A percentile compares a stretch with the other conserved stretches of the same genome.
Conservation (phyloP, 2,888 invertebrate species). For the Actias luna region DNA sequence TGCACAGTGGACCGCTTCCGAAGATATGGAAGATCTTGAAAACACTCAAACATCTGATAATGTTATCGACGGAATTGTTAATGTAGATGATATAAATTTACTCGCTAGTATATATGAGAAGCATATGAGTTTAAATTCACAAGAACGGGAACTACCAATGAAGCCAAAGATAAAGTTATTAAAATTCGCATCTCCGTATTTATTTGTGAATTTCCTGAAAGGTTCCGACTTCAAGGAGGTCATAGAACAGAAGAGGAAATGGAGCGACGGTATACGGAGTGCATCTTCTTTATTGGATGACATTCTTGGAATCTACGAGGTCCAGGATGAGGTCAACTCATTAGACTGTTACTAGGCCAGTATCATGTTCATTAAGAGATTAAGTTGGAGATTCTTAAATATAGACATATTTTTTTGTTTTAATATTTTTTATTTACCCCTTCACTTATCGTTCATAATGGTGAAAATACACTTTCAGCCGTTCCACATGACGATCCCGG, state of each 20-base stretch:
- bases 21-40: conserved; percentile 36
- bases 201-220: conserved; percentile 82
- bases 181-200: conserved; percentile 71
- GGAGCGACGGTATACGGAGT: conserved; percentile 86
- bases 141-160: conserved; percentile 39
- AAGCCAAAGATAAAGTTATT: conserved; percentile 50
- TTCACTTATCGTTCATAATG: no score
- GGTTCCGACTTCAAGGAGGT: conserved; percentile 82
- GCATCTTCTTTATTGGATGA: conserved; percentile 88
- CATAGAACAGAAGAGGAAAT: conserved; percentile 83
- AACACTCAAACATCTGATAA: conserved; percentile 56
- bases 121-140: conserved; percentile 61
- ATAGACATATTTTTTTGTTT: conserved; percentile 12
- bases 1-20: conserved; percentile 30
- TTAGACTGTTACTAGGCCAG: conserved; percentile 86
- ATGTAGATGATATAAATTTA: conserved; percentile 83
- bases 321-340: conserved; percentile 77
- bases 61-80: conserved; percentile 85
- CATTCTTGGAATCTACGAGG: conserved; percentile 83
- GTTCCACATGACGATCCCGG: no score
- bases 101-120: conserved; percentile 83
- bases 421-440: not conserved
- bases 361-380: not conserved
- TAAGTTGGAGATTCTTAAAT: conserved; percentile 12
- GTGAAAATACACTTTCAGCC: no score